A percentile compares a stretch with the other conserved stretches of the same genome.
phyloP scores from a whole-genome alignment of 2,888 invertebrate genomes.

The Diloba caeruleocephala region DNA sequence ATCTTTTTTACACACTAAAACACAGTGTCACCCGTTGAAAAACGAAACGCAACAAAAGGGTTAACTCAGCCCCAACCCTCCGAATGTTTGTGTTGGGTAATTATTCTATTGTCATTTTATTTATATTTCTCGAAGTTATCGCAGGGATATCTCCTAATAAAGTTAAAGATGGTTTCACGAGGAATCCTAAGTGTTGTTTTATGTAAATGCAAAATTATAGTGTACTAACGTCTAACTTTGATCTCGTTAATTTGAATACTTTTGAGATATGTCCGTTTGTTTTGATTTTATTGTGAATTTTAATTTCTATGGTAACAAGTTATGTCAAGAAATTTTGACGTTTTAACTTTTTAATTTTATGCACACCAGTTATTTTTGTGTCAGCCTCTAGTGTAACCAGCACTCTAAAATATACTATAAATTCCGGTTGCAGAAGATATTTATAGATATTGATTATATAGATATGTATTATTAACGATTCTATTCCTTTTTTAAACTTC shows the following conservation, averaged over 20 bases:
- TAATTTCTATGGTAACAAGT: conserved; percentile 13
- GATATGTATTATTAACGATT: too few species aligned
- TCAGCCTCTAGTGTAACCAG: not conserved
- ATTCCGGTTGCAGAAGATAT: too few species aligned
- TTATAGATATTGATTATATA: too few species aligned
- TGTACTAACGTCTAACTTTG: conserved; percentile 65
- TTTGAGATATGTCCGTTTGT: conserved; percentile 51
- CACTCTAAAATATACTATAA: too few species aligned
- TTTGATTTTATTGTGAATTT: conserved; percentile 39
- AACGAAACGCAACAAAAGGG: conserved; percentile 59
- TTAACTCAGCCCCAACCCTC: conserved; percentile 59
- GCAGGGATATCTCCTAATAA: conserved; percentile 82
- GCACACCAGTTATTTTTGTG: not conserved
- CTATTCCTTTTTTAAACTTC: too few species aligned
- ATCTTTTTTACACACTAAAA: conserved; percentile 11
- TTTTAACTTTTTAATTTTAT: conserved; percentile 3
- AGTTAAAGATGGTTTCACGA: conserved; percentile 72
- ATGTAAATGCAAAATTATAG: conserved; percentile 82
- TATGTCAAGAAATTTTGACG: conserved; percentile 4
- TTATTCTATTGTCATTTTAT: conserved; percentile 86
- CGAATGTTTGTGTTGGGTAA: conserved; percentile 72
- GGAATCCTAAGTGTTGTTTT: conserved; percentile 86
- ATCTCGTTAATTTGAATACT: conserved; percentile 75
- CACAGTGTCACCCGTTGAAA: conserved; percentile 42
- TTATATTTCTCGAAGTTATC: conserved; percentile 85